Base-by-base conservation (phyloP, 2,797 vertebrate genomes). In the Tamandua tetradactyla region DNA sequence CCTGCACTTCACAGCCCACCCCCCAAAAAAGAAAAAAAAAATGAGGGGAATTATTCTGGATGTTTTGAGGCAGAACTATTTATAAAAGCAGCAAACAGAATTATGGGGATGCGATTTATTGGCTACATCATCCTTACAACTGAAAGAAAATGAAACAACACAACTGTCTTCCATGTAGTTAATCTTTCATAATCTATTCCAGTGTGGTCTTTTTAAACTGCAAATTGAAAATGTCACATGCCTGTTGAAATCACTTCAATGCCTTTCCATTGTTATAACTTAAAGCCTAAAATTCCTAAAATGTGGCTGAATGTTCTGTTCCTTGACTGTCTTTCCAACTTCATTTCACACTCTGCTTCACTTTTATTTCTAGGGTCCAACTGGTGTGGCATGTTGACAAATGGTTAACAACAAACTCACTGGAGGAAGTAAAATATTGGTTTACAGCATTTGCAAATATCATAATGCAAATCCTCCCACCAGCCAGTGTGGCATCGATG, bases 161-260 rank as follows among this genome's bases (percentile, higher is more conserved):
- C 35, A 13, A 17, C 23, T 14, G 2, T 66, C 47, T 88, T 83
- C 42, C 8, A 15, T 6, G 40, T 40, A 35, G 68, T 55, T 89
- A 52, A 79, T 87, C 72, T 76, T 44, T 91, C n/a, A 44, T 83
- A 52, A 61, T 92, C 87, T 89, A 64, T 86, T n/a, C 55, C 59
- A 2, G 14, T 13, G 52, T n/a, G 64, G 76, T n/a, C n/a, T 64
- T 78, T 72, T 72, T 49, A 72, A 52, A 83, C 12, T 44, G 44
- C 27, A 78, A 66, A 37, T 42, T 55, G 13, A 47, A 74, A 78
- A 79, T 32, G 3, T 61, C 23, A 23, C 11, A 72, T 87, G n/a
- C 0, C 3, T n/a, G 62, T 12, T 83, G 59, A 90, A 86, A 80
- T 76, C 37, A 22, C 74, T 18, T 89, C 40, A 92, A 32, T 76